A percentile compares a stretch with the other conserved stretches of the same genome.
These are phyloP conservation scores for Dascillus cervinus DNA, from an alignment of 2,888 invertebrate genomes.

Conservation along the genomic window DNA sequence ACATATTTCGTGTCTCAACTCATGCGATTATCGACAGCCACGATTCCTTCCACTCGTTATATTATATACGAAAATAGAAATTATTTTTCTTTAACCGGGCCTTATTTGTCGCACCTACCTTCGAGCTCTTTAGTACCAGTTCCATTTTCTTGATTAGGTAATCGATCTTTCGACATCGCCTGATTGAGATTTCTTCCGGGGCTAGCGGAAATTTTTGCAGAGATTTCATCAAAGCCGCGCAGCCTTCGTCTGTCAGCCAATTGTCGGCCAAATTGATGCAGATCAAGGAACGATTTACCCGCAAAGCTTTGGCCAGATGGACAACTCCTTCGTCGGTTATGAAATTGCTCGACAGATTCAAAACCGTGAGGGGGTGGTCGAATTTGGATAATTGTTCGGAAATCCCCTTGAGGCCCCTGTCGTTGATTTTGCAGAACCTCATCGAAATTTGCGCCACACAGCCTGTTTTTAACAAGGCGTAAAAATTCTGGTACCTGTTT, in stretches of 20 bases:
- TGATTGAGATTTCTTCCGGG: constrained; percentile 31
- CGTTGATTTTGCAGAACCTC: constrained; percentile 32
- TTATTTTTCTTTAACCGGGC: too few relatives aligned
- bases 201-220: constrained; percentile 29
- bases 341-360: constrained; percentile 38
- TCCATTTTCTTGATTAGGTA: constrained; percentile 10
- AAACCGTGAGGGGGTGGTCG: constrained; percentile 24
- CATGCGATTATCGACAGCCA: too few relatives aligned
- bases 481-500: constrained; percentile 31
- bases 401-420: constrained; percentile 27
- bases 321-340: constrained; percentile 32
- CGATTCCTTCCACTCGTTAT: too few relatives aligned
- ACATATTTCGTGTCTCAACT: too few relatives aligned
- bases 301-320: constrained; percentile 31
- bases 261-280: constrained; percentile 32
- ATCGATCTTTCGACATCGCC: constrained; percentile 19
- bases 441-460: constrained; percentile 29
- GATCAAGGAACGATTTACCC: constrained; percentile 28
- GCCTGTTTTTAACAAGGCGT: constrained; percentile 26
- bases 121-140: too few relatives aligned
- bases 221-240: constrained; percentile 18
- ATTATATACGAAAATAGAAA: too few relatives aligned
- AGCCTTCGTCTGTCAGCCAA: constrained; percentile 27
- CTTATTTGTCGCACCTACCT: too few relatives aligned
- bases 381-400: constrained; percentile 22